Percentiles rank a stretch among this genome's conserved stretches.
These are phyloP conservation scores for Suillia variegata DNA, from an alignment of 2,888 invertebrate genomes.

Conservation along the genomic window DNA sequence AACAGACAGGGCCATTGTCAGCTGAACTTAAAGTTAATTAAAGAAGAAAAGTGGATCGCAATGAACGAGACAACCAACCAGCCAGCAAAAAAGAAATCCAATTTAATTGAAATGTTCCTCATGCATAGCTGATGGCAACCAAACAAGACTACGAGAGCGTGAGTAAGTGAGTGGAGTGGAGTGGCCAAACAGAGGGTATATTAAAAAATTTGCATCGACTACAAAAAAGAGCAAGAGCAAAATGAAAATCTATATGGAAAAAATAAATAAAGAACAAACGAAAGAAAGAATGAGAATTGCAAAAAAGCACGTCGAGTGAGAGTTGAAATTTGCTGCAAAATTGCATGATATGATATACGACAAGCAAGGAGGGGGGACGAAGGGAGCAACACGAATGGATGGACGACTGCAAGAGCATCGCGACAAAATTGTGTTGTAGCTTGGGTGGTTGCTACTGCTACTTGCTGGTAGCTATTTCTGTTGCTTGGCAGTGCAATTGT, in stretches of 20 bases:
- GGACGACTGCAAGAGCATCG: background rate
- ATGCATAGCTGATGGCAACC: constrained; percentile 25
- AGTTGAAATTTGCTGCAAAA: background rate
- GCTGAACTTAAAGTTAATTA: constrained; percentile 46
- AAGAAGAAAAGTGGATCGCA: constrained; percentile 31
- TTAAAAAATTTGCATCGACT: background rate
- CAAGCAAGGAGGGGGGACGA: too few relatives aligned
- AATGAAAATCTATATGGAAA: too few relatives aligned
- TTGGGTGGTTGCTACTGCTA: constrained; percentile 11
- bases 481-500: constrained; percentile 15
- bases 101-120: constrained; percentile 57
- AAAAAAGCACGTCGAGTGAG: background rate
- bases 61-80: background rate
- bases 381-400: too few relatives aligned
- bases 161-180: too few relatives aligned
- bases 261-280: background rate
- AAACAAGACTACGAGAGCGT: constrained; percentile 5
- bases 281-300: constrained; percentile 1
- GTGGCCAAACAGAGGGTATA: constrained; percentile 12
- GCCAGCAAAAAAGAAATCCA: constrained; percentile 41
- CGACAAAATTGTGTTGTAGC: constrained; percentile 7
- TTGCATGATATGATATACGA: constrained; percentile 1
- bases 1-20: constrained; percentile 27
- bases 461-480: background rate
- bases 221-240: background rate